phyloP scores from a whole-genome alignment of 2,113 vertebrate genomes.

The Emydura subglobosa region DNA sequence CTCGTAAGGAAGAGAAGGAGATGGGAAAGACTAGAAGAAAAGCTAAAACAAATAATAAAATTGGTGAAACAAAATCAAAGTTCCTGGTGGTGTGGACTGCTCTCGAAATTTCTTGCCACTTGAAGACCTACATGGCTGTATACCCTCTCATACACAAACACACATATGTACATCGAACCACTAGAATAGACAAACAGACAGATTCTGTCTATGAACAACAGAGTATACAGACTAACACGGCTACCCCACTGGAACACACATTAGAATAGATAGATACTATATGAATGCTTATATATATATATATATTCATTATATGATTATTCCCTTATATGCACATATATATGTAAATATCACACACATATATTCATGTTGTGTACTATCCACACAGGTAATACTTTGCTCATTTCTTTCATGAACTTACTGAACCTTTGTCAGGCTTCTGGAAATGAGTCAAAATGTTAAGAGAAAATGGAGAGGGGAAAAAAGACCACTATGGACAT shows the following conservation, averaged over 20 bases:
- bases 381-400: not conserved
- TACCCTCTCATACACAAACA: not conserved
- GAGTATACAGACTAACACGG: no score
- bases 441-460: not conserved
- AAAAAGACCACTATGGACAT: not conserved
- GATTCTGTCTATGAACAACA: not conserved
- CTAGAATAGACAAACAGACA: not conserved
- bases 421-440: not conserved
- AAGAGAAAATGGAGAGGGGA: not conserved
- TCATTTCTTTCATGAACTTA: not conserved
- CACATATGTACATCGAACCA: not conserved
- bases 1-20: not conserved
- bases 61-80: not conserved
- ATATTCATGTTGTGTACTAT: rapidly evolving
- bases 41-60: not conserved
- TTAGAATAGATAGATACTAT: not conserved
- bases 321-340: not conserved
- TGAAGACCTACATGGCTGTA: not conserved
- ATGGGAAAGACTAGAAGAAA: not conserved
- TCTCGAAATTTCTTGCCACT: not conserved
- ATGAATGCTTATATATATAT: not conserved
- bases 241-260: not conserved
- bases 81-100: not conserved
- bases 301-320: no score
- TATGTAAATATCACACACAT: not conserved